Evolutionary conservation across 1,140 invertebrate genomes (phyloP).

Genomic region (Apis cerana): DNA sequence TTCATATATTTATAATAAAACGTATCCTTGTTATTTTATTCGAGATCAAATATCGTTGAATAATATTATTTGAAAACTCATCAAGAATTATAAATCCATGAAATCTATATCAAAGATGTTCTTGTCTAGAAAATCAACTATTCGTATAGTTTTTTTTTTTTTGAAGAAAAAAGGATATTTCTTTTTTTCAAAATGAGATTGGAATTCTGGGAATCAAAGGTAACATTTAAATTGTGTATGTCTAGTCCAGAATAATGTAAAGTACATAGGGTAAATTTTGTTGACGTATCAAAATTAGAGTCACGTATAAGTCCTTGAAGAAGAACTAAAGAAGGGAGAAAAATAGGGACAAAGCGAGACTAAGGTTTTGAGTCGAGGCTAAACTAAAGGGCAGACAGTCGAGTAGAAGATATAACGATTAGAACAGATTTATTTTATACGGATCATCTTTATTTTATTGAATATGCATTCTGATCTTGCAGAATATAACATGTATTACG

Average conservation of each 20-base stretch:
- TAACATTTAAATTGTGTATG: not conserved
- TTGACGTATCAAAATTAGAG: constrained; percentile 68
- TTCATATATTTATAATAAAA: too few relatives aligned
- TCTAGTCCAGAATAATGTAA: too few relatives aligned
- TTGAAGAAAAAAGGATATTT: too few relatives aligned
- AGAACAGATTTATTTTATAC: not conserved
- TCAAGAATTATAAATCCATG: too few relatives aligned
- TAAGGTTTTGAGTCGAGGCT: not conserved
- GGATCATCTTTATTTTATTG: not conserved
- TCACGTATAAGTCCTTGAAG: constrained; percentile 69
- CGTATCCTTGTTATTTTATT: too few relatives aligned
- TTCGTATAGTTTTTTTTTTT: too few relatives aligned
- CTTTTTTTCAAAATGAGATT: too few relatives aligned
- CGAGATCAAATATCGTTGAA: too few relatives aligned
- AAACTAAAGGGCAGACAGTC: not conserved
- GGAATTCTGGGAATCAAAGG: not conserved
- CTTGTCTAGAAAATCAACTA: too few relatives aligned
- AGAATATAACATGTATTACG: not conserved
- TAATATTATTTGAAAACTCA: too few relatives aligned
- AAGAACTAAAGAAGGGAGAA: constrained; percentile 59
- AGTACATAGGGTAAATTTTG: constrained; percentile 26
- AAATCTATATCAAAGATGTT: too few relatives aligned
- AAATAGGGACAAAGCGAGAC: constrained; percentile 17
- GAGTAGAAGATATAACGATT: constrained; percentile 5
- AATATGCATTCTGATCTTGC: not conserved